Conservation (phyloP, 2,888 invertebrate genomes). For the Pyrocoelia pectoralis region DNA sequence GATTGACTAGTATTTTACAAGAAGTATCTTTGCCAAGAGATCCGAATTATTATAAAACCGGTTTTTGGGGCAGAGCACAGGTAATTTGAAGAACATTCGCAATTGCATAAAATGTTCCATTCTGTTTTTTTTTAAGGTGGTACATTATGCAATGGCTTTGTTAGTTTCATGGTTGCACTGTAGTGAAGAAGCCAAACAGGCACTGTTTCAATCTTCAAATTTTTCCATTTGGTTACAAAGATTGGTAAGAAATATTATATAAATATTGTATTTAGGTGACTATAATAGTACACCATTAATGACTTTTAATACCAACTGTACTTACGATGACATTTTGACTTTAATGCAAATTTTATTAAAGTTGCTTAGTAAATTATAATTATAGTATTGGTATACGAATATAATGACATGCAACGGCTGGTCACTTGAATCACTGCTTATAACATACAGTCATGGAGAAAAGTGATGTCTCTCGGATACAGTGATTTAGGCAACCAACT, state of each 20-base stretch:
- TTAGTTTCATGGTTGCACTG: conserved; percentile 94
- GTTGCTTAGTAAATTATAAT: too few relatives aligned
- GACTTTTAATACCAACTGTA: too few relatives aligned
- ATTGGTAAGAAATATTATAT: conserved; percentile 60
- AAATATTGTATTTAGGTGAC: neutral
- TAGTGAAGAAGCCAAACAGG: conserved; percentile 78
- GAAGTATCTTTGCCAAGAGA: conserved; percentile 84
- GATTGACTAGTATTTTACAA: conserved; percentile 86
- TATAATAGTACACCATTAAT: too few relatives aligned
- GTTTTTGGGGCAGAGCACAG: conserved; percentile 92
- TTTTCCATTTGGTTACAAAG: conserved; percentile 85
- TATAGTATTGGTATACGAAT: too few relatives aligned
- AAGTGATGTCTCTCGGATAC: too few relatives aligned
- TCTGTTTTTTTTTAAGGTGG: conserved; percentile 64
- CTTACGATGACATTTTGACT: too few relatives aligned
- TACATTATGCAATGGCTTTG: conserved; percentile 91
- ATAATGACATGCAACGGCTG: too few relatives aligned
- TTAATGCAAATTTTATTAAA: too few relatives aligned
- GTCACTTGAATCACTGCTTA: too few relatives aligned
- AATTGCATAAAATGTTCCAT: neutral
- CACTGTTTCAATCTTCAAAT: conserved; percentile 77
- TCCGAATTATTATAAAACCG: conserved; percentile 87
- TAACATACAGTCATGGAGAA: too few relatives aligned
- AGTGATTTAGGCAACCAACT: too few relatives aligned
- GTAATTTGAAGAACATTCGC: conserved; percentile 53